These are phyloP conservation scores for Percopsis omiscomaycus DNA, from an alignment of 2,797 vertebrate genomes.

Conservation along the genomic window DNA sequence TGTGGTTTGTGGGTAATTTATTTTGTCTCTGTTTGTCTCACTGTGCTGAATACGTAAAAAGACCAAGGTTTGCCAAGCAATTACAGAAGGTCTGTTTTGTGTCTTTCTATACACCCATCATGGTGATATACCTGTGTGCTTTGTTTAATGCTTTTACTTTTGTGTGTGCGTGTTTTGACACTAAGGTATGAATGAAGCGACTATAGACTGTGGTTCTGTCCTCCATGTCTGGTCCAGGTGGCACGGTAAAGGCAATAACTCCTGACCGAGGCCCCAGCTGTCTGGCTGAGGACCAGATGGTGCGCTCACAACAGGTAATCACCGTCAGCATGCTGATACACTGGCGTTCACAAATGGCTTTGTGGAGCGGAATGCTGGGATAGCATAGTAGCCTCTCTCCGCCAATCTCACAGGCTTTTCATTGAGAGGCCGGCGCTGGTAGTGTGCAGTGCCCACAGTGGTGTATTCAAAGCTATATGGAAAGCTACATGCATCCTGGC, in stretches of 20 bases:
- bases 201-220: conserved; percentile 13
- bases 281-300: conserved; percentile 71
- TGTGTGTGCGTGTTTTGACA: conserved; percentile 20
- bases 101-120: neutral
- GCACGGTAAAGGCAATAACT: conserved; percentile 54
- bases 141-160: neutral
- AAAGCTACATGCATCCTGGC: neutral
- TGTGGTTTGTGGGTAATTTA: no score
- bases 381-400: neutral
- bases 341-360: conserved; percentile 59
- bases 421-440: conserved; percentile 1
- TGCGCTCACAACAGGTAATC: conserved; percentile 70
- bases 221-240: conserved; percentile 63
- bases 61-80: conserved; percentile 62
- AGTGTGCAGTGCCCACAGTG: neutral
- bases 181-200: conserved; percentile 60
- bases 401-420: conserved; percentile 18
- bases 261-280: conserved; percentile 60
- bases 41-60: conserved; percentile 33
- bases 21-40: conserved; percentile 46
- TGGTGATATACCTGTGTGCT: neutral
- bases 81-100: conserved; percentile 46
- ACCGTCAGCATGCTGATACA: conserved; percentile 62
- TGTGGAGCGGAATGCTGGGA: conserved; percentile 47
- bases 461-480: conserved; percentile 1